Evolutionary conservation across 1,140 invertebrate genomes (phyloP), one percentile per base, ranked within the genome.

Genomic region (Drosophila lacteicornis): DNA sequence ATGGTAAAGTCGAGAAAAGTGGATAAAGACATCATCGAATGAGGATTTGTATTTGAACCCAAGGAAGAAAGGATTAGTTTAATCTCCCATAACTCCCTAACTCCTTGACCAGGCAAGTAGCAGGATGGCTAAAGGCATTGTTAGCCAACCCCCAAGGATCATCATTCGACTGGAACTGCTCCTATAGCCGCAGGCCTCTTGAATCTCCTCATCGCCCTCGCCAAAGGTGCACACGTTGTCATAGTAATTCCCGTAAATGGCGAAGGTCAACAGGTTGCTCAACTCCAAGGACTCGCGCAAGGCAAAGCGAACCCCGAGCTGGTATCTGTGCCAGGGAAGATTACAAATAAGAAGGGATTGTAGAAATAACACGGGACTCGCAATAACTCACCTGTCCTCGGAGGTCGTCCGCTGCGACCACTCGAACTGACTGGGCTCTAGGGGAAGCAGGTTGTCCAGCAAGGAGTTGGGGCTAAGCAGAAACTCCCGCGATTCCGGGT

Each of bases 181-280:
- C 33, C 11, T 19, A 3, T 49, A 80, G 49, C 81, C 85, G 11
- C 81, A 91, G 4, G 63, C 15, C 13, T 50, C 4, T 51, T 77
- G 63, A 46, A 70, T n/a, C 6, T 55, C 56, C 4, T 25, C 11
- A 0, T 45, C 57, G 33, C 62, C 69, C 1, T 19, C 53, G 5
- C 55, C 51, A 67, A 38, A 79, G 4, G 85, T 88, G 46, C 80
- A 90, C n/a, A 27, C 17, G 0, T 90, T 65, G n/a, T 80, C 71
- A 30, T 66, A 91, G 45, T 87, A 92, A 30, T 92, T 92, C 7
- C 82, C 87, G 42, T 92, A 92, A 51, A 90, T 78, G 8, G 68
- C 78, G 58, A 92, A 92, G 15, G 83, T 76, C 45, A 92, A 27
- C 0, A 92, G 59, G 42, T 91, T 75, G 7, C 30, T n/a, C 6